Base-by-base conservation (phyloP, 2,888 invertebrate species). In the Pterostichus madidus region DNA sequence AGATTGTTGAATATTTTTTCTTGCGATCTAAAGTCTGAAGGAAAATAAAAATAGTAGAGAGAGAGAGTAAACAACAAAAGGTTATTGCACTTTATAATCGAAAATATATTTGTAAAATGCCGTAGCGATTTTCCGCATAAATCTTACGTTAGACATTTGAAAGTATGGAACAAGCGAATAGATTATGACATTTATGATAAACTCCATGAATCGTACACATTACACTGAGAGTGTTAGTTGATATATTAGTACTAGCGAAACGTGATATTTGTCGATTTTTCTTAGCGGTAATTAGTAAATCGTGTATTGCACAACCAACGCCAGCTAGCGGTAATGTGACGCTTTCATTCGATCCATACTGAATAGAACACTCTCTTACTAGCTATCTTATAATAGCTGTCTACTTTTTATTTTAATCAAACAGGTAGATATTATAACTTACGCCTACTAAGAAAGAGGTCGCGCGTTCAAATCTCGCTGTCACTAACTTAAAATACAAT, bases 151-250 rank as follows among this genome's bases (percentile, higher is more conserved):
- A 71, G 49, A 71, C 49, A 71, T 71, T 71, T 46, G 75, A 53
- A 75, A 75, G 75, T 75, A 24, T 75, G 52, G 24, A 52, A 46
- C 73, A 56, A 13, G 44, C 17, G 61, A 78, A 75, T n/a, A 31
- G 59, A 61, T 78, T 78, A 78, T 78, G 78, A 78, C 78, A 78
- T 78, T 78, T 61, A 52, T 78, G 78, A 78, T 78, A 78, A 78
- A 61, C 61, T 17, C 32, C 49, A 46, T 61, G 78, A 61, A 53
- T 56, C 56, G 78, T 31, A 61, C 49, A 78, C 17, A 78, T 44
- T 71, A 71, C 31, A 61, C 31, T 13, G 1, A 1, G 52, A 75
- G 52, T 13, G 35, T 75, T 64, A 31, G 10, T 49, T 52, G 75
- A 75, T 53, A 75, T 75, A 75, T 75, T 59, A 61, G 78, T 32